Base-by-base conservation (phyloP, 2,888 invertebrate species). In the Choristoneura rosaceana region DNA sequence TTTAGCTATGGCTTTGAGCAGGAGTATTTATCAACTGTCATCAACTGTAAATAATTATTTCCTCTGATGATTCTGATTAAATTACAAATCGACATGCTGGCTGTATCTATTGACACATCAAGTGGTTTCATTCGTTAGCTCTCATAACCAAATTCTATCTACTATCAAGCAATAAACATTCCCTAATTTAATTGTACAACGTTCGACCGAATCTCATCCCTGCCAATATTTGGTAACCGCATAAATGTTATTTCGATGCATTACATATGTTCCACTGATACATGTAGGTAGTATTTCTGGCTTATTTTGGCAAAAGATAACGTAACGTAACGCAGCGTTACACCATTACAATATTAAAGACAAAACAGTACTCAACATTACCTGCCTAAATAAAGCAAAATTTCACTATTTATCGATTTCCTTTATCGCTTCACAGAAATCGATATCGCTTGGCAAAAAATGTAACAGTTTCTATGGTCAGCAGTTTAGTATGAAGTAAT, bases 401-500 rank as follows among this genome's bases (percentile, higher is more conserved):
- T 33, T 69, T 74, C 34, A 61, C 55, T 61, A 65, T 69, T 64
- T 41, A 61, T 41, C 61, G 61, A 34, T 61, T 62, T 62, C 25
- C 45, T 8, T 61, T 61, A 71, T 45, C 66, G 74, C 79, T 81
- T 76, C 76, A 77, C 76, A 82, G 17, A 67, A 68, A 81, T 76
- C 70, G 80, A 83, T 84, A 84, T 83, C 79, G 80, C 81, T 81
- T 82, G 75, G 78, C 79, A 83, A 88, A 88, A 87, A 89, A 87
- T 87, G 88, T 88, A 85, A 87, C 86, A 87, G 85, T 89, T 89
- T 89, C 87, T 81, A 89, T 90, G 87, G 87, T 87, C 86, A 87
- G 86, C 85, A 87, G 86, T 89, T 90, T 89, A 87, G 88, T 85
- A 86, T 91, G 89, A 88, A 87, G 90, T 92, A 92, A 92, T 93